Evolutionary conservation across 2,113 vertebrate genomes (phyloP), one percentile per base, ranked within the genome.

Genomic region (Peromyscus maniculatus): DNA sequence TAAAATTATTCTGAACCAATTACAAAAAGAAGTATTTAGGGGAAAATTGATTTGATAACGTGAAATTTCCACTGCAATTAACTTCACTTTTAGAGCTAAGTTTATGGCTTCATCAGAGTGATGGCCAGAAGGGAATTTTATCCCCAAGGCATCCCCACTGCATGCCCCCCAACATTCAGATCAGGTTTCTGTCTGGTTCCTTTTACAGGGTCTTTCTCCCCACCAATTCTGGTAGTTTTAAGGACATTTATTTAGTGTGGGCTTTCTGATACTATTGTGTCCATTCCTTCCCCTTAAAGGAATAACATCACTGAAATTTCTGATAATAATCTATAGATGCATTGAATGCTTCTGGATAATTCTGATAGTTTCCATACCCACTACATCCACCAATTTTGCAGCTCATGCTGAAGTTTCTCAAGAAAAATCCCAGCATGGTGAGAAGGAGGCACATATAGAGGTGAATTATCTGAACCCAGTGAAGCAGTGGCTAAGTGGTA

Each of bases 41-140:
- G 21, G 66, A 95, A 95, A 96, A 86, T 21, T 84, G 46, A 86
- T 92, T 79, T 62, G 28, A 84, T 94, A 91, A 94, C 74, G 3
- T 91, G 46, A 93, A 93, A 96, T 86, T 87, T 89, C 86, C 55
- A 46, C 83, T 91, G 71, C 79, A 84, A 95, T 91, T 92, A 89
- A 75, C 86, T 88, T 72, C 52, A 93, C 26, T 62, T 74, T 89
- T 33, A 91, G 67, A 87, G 82, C 9, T 72, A 72, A 89, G 24
- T 66, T 91, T 26, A 62, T 7, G 92, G 82, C 49, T 96, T 94
- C 46, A 57, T 88, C 57, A 66, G 84, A 95, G 49, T 83, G 89
- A 66, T 64, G 55, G n/a, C 64, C 71, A 33, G 36, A 49, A 28
- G 19, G 43, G 62, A 77, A 83, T 26, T 91, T 92, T 84, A 71